phyloP scores from a whole-genome alignment of 2,113 vertebrate species.

The Chlorodrepanis virens region DNA sequence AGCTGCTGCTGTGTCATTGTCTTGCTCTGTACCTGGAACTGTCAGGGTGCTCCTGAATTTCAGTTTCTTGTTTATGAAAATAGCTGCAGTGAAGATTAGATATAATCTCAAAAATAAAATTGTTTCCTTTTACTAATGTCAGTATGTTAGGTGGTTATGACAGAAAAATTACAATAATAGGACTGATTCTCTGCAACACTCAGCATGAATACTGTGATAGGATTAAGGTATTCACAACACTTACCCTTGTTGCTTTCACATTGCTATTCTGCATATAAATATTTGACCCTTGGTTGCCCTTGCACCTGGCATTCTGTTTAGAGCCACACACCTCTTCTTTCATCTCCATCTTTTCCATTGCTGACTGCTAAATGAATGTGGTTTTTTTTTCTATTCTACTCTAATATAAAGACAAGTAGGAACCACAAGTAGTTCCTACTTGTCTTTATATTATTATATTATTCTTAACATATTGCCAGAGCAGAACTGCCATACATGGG shows the following conservation, averaged over 20 bases:
- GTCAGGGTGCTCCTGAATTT: neutral
- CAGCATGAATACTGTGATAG: neutral
- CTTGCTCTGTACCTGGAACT: neutral
- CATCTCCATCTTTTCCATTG: neutral
- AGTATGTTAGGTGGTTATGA: neutral
- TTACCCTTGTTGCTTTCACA: neutral
- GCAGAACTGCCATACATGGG: neutral
- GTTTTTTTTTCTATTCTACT: neutral
- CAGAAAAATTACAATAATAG: neutral
- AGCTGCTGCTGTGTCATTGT: neutral
- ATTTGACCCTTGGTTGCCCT: fast-evolving
- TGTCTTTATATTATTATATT: neutral
- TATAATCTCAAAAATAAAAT: neutral
- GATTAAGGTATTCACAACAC: neutral
- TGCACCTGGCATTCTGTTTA: neutral
- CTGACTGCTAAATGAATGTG: neutral
- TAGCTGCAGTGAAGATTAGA: neutral
- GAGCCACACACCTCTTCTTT: neutral
- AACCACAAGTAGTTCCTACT: neutral
- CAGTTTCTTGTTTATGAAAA: neutral
- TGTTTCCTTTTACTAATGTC: neutral
- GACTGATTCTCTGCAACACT: neutral
- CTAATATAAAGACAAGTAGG: too few species aligned
- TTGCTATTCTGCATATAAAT: neutral
- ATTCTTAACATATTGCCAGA: neutral